Evolutionary conservation across 2,797 vertebrate species (phyloP).

Genomic region (Babyrousa celebensis): DNA sequence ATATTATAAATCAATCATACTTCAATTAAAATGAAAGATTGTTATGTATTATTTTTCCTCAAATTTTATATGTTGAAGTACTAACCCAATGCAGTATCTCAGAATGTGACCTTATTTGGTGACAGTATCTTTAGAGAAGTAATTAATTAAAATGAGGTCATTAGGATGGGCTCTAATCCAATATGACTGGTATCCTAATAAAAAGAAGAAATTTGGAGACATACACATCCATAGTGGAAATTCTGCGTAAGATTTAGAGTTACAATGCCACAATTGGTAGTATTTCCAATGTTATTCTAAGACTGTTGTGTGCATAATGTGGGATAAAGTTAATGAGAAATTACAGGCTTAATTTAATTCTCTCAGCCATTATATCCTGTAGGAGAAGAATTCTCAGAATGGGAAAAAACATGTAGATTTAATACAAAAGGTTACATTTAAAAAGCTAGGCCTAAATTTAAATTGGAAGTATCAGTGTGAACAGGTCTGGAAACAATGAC

Average conservation of each 20-base stretch:
- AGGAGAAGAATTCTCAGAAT: background rate
- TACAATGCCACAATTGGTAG: background rate
- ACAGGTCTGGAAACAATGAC: background rate
- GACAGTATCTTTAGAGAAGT: background rate
- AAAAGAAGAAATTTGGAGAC: background rate
- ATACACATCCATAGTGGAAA: background rate
- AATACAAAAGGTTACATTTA: background rate
- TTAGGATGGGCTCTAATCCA: background rate
- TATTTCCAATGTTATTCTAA: background rate
- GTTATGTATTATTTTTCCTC: background rate
- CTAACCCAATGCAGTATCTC: background rate
- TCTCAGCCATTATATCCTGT: background rate
- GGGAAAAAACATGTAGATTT: background rate
- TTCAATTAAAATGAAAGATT: background rate
- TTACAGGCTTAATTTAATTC: background rate
- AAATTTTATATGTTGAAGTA: background rate
- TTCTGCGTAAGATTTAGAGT: background rate
- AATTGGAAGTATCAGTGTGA: background rate
- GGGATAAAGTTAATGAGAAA: background rate
- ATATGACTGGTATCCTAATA: background rate
- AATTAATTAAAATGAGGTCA: background rate
- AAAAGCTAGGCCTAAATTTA: background rate
- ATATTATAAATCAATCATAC: background rate
- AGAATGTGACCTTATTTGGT: background rate
- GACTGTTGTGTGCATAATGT: background rate